Conservation (phyloP, 2,113 vertebrate species). For the Solea senegalensis region DNA sequence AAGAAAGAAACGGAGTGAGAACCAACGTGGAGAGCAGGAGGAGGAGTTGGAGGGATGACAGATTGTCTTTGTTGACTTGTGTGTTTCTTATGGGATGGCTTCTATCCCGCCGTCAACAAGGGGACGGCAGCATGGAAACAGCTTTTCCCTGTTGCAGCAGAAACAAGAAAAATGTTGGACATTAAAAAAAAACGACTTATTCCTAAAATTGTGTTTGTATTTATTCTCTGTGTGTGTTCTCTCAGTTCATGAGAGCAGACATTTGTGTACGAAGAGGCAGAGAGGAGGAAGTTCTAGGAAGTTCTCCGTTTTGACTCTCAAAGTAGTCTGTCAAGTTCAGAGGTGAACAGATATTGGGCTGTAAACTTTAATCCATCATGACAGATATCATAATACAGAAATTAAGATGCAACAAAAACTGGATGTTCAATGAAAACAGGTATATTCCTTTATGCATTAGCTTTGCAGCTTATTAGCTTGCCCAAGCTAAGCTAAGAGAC, state of each 20-base stretch:
- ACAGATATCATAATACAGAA: neutral
- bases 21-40: neutral
- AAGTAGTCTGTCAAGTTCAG: slow-evolving; percentile 40
- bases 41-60: slow-evolving; percentile 19
- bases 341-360: slow-evolving; percentile 19
- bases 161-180: slow-evolving; percentile 80
- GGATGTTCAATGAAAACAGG: no score
- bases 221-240: slow-evolving; percentile 29
- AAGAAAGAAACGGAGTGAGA: slow-evolving; percentile 15
- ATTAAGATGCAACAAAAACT: neutral
- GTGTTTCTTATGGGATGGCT: slow-evolving; percentile 75
- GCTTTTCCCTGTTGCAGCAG: slow-evolving; percentile 69
- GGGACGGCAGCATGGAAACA: slow-evolving; percentile 59
- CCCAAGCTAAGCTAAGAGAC: no score
- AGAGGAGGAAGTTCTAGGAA: slow-evolving; percentile 15
- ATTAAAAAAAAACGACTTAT: slow-evolving; percentile 78
- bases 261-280: slow-evolving; percentile 14
- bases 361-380: neutral
- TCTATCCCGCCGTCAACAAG: slow-evolving; percentile 53
- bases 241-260: slow-evolving; percentile 45
- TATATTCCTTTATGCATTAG: no score
- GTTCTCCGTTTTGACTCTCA: slow-evolving; percentile 16
- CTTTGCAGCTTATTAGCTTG: no score
- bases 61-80: slow-evolving; percentile 68
- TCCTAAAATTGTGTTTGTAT: slow-evolving; percentile 64